Evolutionary conservation across 2,113 vertebrate genomes (phyloP), one percentile per base, ranked within the genome.

Genomic region (Artemisiospiza belli): DNA sequence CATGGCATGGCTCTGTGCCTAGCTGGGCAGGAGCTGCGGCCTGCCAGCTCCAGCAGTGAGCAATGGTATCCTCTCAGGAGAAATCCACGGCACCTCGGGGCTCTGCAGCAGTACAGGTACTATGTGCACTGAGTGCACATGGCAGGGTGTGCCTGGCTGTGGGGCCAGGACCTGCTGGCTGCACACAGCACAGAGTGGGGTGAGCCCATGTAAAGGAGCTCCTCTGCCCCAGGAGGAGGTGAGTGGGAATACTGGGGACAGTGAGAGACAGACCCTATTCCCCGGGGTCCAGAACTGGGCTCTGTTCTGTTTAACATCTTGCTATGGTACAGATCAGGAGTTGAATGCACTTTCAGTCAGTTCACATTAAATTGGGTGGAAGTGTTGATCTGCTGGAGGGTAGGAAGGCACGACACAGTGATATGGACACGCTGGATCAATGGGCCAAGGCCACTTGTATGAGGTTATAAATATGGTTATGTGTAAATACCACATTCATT

Each of bases 181-280:
- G 49, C 43, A 57, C 4, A 3, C n/a, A 70, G n/a, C 16, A 8
- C 15, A 37, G 21, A 1, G 0, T 24, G 11, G 16, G 4, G 6
- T 23, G 12, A 21, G 11, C 44, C 15, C 22, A 6, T 6, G 17
- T 9, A 10, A 18, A 64, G 35, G 51, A 49, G 2, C 21, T 39
- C 22, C 57, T 63, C 9, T 3, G 4, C 9, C 27, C 17, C 49
- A 37, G 41, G 6, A 41, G 58, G 24, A 43, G 17, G 25, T 20
- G 8, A 21, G 6, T 72, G 51, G 20, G 8, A 51, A 28, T 35
- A 7, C 0, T 49, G 21, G 35, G n/a, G 17, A 22, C 22, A 31
- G 51, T 31, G 58, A 43, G 18, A 81, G 8, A 12, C 1, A 28
- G 43, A 64, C 10, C 11, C 37, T 15, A 7, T 17, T 27, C 25